A percentile compares a stretch with the other conserved stretches of the same genome.
Evolutionary conservation across 2,797 vertebrate species (phyloP).

Genomic region (Poecilia velifera): DNA sequence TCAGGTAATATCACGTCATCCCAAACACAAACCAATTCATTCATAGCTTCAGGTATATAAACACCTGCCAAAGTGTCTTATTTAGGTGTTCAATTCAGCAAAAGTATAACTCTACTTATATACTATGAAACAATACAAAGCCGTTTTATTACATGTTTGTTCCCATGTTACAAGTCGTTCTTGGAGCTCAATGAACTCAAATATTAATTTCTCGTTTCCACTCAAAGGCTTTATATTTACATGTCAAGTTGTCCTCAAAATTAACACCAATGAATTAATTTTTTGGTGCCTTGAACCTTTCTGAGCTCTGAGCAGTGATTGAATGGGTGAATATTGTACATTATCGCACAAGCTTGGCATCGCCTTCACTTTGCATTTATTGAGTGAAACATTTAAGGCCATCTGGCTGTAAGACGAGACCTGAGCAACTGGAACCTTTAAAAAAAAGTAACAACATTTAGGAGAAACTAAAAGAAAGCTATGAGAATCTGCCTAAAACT

Average conservation of each 20-base stretch:
- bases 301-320: background rate
- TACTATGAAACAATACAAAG: background rate
- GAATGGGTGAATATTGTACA: background rate
- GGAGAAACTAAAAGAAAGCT: background rate
- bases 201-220: background rate
- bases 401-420: background rate
- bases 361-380: background rate
- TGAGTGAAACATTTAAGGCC: background rate
- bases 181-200: background rate
- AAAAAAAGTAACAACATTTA: background rate
- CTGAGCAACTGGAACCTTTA: background rate
- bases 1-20: constrained; percentile 37
- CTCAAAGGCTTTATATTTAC: background rate
- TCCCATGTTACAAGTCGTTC: background rate
- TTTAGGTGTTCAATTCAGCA: background rate
- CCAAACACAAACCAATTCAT: constrained; percentile 25
- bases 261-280: background rate
- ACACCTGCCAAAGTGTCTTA: background rate
- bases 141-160: background rate
- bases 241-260: background rate
- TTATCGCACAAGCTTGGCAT: background rate
- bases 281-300: background rate
- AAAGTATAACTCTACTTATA: background rate
- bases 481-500: background rate
- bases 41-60: constrained; percentile 28